Percentiles rank a stretch among this genome's conserved stretches.
Conservation (phyloP, 2,797 vertebrate genomes). For the Fundulus diaphanus region DNA sequence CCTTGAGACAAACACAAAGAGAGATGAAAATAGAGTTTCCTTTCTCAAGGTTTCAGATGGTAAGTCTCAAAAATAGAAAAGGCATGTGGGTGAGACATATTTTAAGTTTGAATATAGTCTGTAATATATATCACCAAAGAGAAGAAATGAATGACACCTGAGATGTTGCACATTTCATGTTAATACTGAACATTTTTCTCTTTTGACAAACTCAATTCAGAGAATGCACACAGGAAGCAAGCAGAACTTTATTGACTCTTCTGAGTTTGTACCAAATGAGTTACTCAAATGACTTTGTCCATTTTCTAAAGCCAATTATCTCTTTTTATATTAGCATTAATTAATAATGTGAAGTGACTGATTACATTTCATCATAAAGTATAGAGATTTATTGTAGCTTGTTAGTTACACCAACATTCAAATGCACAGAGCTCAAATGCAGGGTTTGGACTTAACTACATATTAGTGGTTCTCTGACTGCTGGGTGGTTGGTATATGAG, state of each 20-base stretch:
- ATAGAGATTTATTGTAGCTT: background rate
- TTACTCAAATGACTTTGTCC: too few relatives aligned
- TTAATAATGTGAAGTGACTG: too few relatives aligned
- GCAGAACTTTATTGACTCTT: too few relatives aligned
- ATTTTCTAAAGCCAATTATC: too few relatives aligned
- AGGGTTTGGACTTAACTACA: too few relatives aligned
- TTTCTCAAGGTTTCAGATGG: constrained; percentile 17
- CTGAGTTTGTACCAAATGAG: too few relatives aligned
- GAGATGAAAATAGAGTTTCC: constrained; percentile 2
- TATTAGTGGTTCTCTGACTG: background rate
- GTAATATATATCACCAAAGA: constrained; percentile 5
- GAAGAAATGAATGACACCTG: background rate
- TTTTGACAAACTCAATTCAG: background rate
- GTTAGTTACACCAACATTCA: too few relatives aligned
- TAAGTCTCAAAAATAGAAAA: background rate
- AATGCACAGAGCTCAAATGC: background rate
- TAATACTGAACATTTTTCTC: background rate
- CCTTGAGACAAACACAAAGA: background rate
- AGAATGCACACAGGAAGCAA: background rate
- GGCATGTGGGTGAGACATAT: background rate
- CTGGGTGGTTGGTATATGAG: background rate
- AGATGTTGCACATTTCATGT: background rate
- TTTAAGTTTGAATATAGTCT: constrained; percentile 2
- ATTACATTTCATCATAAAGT: background rate
- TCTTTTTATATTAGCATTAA: too few relatives aligned